A percentile compares a stretch with the other conserved stretches of the same genome.
phyloP scores from a whole-genome alignment of 2,797 vertebrate species.

The Lateolabrax maculatus region DNA sequence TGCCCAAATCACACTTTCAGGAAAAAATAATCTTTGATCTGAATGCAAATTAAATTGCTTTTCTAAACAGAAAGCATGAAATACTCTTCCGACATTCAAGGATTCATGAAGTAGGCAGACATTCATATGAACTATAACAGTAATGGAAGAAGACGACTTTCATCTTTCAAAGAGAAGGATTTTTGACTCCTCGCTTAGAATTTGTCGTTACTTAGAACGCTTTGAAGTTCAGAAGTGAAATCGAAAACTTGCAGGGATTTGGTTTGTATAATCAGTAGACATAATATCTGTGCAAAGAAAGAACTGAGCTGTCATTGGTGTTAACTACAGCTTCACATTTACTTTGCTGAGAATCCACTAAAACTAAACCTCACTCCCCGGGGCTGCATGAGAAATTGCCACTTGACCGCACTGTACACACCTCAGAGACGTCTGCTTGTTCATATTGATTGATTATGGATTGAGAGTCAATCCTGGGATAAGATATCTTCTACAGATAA shows the following conservation, averaged over 20 bases:
- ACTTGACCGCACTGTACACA: conserved; percentile 40
- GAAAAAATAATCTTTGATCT: conserved; percentile 22
- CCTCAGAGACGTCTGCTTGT: conserved; percentile 27
- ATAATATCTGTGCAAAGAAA: conserved; percentile 48
- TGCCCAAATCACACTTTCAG: conserved; percentile 19
- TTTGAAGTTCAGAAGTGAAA: conserved; percentile 74
- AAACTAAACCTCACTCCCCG: conserved; percentile 44
- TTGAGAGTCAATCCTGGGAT: conserved; percentile 40
- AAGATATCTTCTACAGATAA: conserved; percentile 40
- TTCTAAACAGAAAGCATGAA: conserved; percentile 27
- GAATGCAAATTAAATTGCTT: conserved; percentile 28
- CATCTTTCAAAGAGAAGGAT: conserved; percentile 62
- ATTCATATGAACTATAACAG: conserved; percentile 44
- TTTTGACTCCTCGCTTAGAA: conserved; percentile 56
- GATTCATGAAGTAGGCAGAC: conserved; percentile 40
- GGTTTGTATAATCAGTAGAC: conserved; percentile 55
- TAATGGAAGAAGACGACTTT: conserved; percentile 60
- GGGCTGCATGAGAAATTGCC: conserved; percentile 46
- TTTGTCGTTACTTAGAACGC: conserved; percentile 49
- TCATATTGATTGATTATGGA: conserved; percentile 54
- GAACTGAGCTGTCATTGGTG: conserved; percentile 45
- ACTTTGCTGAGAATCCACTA: conserved; percentile 26
- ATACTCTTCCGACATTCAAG: conserved; percentile 10
- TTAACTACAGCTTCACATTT: conserved; percentile 53
- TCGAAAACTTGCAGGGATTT: conserved; percentile 49